Base-by-base conservation (phyloP, 2,797 vertebrate genomes). In the Pipistrellus pipistrellus region DNA sequence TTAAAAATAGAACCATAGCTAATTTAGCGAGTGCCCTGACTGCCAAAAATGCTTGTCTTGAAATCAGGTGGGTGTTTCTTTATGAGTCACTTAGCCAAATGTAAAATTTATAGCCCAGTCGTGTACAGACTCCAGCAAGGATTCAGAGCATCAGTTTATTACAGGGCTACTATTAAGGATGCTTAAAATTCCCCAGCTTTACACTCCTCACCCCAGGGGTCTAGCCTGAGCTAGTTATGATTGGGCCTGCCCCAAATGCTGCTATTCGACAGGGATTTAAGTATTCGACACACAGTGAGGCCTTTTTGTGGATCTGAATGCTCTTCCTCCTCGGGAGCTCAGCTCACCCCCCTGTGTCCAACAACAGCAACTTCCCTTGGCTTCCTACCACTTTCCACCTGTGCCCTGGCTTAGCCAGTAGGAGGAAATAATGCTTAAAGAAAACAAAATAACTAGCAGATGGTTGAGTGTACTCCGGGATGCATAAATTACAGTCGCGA, bases 1-100 rank as follows among this genome's bases (percentile, higher is more conserved):
- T 96, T 97, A 97, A 97, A 97, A 97, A 97, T 97, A 97, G 96
- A 95, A 97, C 93, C 96, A 68, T 96, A 89, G 90, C 97, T 97
- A 97, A 97, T 96, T 96, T 96, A 96, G 85, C 44, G 2, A 96
- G 83, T 2, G 21, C 82, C 81, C 81, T 95, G 69, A 94, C 95
- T 94, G 96, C 96, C 96, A 96, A 97, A 97, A 97, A 78, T 85
- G 87, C 94, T 88, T 94, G 96, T 96, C 96, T 97, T 97, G 96
- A 95, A 97, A 93, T 97, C 96, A 97, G 96, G 89, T 95, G 96
- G 95, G 95, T 96, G 88, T 97, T 95, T 97, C 97, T 97, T 96
- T 97, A 96, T 96, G 96, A 98, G 93, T 97, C 95, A 97, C 96
- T 97, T 95, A 96, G 88, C 93, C 95, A 93, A 96, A 97, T 91